These are phyloP conservation scores for Alviniconcha strummeri DNA, from an alignment of 2,888 invertebrate genomes.

Conservation along the genomic window DNA sequence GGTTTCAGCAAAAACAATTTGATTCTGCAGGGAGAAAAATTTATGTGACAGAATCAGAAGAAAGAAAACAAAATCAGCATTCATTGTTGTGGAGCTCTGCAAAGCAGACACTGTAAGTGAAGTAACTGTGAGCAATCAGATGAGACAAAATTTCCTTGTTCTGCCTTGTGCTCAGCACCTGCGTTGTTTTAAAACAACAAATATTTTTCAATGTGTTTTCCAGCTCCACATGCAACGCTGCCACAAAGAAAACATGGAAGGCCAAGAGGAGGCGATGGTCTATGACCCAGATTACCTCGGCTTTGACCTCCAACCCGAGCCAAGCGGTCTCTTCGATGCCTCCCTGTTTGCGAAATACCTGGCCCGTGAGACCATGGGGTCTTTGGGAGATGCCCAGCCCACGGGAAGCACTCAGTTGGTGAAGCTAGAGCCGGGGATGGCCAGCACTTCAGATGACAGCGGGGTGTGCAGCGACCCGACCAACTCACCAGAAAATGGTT, in stretches of 20 bases:
- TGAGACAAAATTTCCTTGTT: no score
- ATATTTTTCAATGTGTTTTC: background rate
- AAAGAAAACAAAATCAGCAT: no score
- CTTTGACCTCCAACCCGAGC: constrained; percentile 17
- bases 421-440: constrained; percentile 5
- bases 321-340: background rate
- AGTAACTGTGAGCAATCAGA: no score
- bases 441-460: background rate
- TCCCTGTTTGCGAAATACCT: constrained; percentile 6
- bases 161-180: no score
- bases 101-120: no score
- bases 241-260: constrained; percentile 31
- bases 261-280: background rate
- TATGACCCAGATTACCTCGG: constrained; percentile 28
- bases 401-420: background rate
- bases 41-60: no score
- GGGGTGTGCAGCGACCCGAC: background rate
- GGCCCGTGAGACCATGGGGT: background rate
- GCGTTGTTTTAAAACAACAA: no score
- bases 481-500: background rate
- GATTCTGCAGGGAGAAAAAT: no score
- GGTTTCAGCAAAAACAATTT: no score
- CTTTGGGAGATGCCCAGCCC: background rate
- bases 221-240: constrained; percentile 30
- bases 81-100: no score